Evolutionary conservation across 2,113 vertebrate species (phyloP), one percentile per base, ranked within the genome.

Genomic region (Podiceps cristatus): DNA sequence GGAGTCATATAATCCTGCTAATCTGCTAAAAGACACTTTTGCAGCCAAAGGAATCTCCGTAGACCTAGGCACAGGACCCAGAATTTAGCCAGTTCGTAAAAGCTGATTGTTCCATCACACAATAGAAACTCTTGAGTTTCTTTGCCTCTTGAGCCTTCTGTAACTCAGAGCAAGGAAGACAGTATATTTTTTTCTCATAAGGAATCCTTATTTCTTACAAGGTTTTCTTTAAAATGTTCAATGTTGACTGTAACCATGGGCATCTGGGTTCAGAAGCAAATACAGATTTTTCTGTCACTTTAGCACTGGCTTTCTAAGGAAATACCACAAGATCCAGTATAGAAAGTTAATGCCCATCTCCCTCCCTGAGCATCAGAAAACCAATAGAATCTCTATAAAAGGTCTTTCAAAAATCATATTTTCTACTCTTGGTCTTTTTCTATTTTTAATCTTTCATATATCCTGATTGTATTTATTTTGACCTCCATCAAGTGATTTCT

Each of bases 381-480:
- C 0, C 8, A 98, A 89, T 69, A 84, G 88, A 67, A 74, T 82
- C 58, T 24, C 16, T 25, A 42, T 52, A 76, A 88, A 86, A 69
- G 80, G 58, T 71, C 87, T 91, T 94, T 94, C 27, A 86, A 71
- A 52, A 49, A 55, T 82, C 20, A 3, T 75, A 62, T 87, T 96
- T 97, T 79, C 74, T 96, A 33, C 64, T 95, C 63, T 93, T 84
- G 58, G 72, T 47, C 90, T 97, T 97, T 97, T 96, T 94, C 83
- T 94, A 79, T 94, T 97, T 97, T 96, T 97, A 96, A 92, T 97
- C 89, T 93, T 92, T 75, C 66, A 10, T 92, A 75, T 93, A 91
- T 96, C 87, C 86, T 97, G 93, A 97, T 98, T 96, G 84, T 96
- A 97, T 98, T 98, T 97, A 91, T 97, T 97, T 96, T 87, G 94